A percentile compares a stretch with the other conserved stretches of the same genome.
These are phyloP conservation scores for Liopterus haemorrhoidalis DNA, from an alignment of 2,888 invertebrate genomes.

Conservation along the genomic window DNA sequence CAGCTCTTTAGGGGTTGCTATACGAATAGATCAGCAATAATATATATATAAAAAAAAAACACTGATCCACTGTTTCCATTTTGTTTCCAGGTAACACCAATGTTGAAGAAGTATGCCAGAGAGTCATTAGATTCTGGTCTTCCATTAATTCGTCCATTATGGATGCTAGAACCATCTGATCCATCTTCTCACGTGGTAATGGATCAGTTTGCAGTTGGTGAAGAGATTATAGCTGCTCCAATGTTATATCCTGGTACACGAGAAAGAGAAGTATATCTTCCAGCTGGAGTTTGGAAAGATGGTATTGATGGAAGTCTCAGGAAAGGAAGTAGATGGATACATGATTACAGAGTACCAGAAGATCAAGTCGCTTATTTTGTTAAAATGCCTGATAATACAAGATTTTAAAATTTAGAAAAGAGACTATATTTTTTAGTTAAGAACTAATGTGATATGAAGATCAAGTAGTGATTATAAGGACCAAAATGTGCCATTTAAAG, in stretches of 20 bases:
- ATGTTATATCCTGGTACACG: constrained; percentile 65
- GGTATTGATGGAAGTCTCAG: constrained; percentile 80
- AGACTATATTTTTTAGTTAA: too few species aligned
- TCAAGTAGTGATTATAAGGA: too few species aligned
- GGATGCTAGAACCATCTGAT: constrained; percentile 82
- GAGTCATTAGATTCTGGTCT: constrained; percentile 75
- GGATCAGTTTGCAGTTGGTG: constrained; percentile 86
- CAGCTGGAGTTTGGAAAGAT: constrained; percentile 89
- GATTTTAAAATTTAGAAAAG: constrained; percentile 55
- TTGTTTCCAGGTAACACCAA: constrained; percentile 59
- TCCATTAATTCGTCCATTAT: constrained; percentile 80
- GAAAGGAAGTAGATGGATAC: constrained; percentile 87
- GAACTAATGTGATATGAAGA: too few species aligned
- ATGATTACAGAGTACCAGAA: constrained; percentile 74
- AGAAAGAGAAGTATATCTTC: constrained; percentile 78
- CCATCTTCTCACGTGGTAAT: constrained; percentile 66
- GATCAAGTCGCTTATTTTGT: constrained; percentile 78
- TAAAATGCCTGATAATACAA: constrained; percentile 76
- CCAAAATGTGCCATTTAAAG: too few species aligned
- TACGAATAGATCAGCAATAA: too few species aligned
- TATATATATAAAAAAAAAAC: too few species aligned
- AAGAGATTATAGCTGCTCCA: constrained; percentile 86
- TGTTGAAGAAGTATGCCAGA: constrained; percentile 69
- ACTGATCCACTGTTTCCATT: constrained; percentile 23
- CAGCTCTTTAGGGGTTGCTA: too few species aligned